Evolutionary conservation across 2,113 vertebrate genomes (phyloP), one percentile per base, ranked within the genome.

Genomic region (Phylloscopus whistleri): DNA sequence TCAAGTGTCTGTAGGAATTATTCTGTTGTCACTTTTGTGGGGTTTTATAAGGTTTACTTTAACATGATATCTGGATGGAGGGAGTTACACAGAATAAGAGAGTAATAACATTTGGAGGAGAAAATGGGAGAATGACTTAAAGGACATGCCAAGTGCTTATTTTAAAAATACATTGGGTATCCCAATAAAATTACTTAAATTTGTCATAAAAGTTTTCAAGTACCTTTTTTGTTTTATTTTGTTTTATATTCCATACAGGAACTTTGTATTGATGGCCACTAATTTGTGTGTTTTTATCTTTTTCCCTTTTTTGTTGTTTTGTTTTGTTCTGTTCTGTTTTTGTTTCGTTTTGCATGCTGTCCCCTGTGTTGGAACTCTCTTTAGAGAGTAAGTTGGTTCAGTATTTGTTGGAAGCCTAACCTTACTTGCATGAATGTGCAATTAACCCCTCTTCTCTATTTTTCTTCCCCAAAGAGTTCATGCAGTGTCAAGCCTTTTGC

Each of bases 341-440:
- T 94, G 97, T 97, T 94, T 95, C 4, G 0, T 98, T 98, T 98
- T 98, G 98, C 98, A 99, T 98, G 99, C 98, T 93, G 97, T 98
- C 98, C 97, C 97, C 98, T 98, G 97, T 98, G 98, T 99, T 99
- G 98, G 99, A 99, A 98, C 98, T 99, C 99, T 99, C 98, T 98
- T 96, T 99, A 99, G 99, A 99, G 99, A 99, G 99, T 99, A 99
- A 99, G 99, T 99, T 98, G 98, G 98, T 98, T 98, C 98, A 97
- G 77, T 98, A 96, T 98, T 98, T 97, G 96, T 96, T 98, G 97
- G 97, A 98, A 97, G 94, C 93, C 97, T 98, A 98, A 98, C 66
- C 97, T 96, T 97, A 97, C 83, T 96, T 98, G 97, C 98, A 98
- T 99, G 98, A 96, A 94, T 97, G 96, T 97, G 96, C 98, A 97